Percentiles rank a stretch among this genome's conserved stretches.
Evolutionary conservation across 2,797 vertebrate species (phyloP).

Genomic region (Cheirogaleus major): DNA sequence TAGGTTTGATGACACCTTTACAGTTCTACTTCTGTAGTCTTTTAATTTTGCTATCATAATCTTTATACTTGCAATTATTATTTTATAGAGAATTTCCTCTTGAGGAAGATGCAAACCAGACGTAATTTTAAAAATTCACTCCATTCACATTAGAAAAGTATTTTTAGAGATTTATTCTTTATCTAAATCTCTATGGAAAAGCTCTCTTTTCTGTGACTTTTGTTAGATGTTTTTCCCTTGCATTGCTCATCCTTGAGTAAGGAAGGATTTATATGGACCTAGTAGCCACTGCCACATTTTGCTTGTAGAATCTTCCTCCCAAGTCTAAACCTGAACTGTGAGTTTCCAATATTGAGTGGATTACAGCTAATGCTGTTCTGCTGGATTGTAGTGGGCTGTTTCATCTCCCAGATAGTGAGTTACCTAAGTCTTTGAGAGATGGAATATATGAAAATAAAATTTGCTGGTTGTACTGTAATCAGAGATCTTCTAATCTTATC

Average conservation of each 20-base stretch:
- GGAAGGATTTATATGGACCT: neutral
- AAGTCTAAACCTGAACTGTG: neutral
- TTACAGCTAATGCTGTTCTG: neutral
- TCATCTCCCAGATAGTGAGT: neutral
- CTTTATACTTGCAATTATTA: neutral
- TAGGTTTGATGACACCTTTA: neutral
- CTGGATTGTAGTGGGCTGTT: neutral
- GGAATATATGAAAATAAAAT: neutral
- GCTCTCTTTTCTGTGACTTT: neutral
- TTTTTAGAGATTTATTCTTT: neutral
- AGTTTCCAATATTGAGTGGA: neutral
- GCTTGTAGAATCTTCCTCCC: neutral
- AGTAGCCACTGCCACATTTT: neutral
- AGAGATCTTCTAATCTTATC: neutral
- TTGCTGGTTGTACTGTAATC: neutral
- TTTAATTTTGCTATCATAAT: neutral
- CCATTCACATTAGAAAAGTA: neutral
- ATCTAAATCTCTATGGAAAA: neutral
- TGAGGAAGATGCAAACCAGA: neutral
- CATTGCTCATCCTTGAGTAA: neutral
- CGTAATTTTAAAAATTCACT: neutral
- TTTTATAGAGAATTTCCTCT: neutral
- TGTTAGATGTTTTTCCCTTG: neutral
- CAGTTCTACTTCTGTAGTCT: neutral
- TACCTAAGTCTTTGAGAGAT: neutral